These are phyloP conservation scores for Argynnis bischoffii DNA, from an alignment of 2,888 invertebrate genomes.

Conservation along the genomic window DNA sequence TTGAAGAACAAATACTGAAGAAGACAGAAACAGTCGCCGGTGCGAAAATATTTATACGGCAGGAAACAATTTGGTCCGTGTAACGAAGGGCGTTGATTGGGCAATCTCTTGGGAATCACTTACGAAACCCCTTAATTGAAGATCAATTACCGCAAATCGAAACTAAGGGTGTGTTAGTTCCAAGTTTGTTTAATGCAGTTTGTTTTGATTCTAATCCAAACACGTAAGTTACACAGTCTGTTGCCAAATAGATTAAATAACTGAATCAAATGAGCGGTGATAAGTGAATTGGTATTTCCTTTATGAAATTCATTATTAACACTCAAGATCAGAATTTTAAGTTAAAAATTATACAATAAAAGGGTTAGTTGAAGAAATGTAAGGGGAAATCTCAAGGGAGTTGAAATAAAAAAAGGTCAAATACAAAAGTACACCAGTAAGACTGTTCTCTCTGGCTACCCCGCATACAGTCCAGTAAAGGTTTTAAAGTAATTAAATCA, in stretches of 20 bases:
- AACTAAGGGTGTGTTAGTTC: constrained; percentile 47
- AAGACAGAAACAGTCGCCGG: constrained; percentile 5
- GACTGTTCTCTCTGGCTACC: too few relatives aligned
- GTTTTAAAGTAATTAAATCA: too few relatives aligned
- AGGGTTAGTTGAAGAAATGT: too few relatives aligned
- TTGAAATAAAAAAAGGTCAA: too few relatives aligned
- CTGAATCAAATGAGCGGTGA: not conserved
- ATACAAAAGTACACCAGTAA: too few relatives aligned
- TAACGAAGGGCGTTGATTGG: constrained; percentile 43
- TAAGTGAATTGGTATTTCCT: not conserved
- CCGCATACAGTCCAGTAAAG: too few relatives aligned
- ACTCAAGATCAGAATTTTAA: too few relatives aligned
- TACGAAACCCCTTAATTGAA: constrained; percentile 60
- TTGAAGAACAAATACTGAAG: constrained; percentile 2
- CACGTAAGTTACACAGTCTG: not conserved
- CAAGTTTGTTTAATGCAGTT: constrained; percentile 26
- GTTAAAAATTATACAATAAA: too few relatives aligned
- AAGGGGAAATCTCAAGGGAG: too few relatives aligned
- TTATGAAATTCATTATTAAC: not conserved
- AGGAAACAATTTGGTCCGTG: constrained; percentile 26
- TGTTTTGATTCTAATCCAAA: constrained; percentile 27
- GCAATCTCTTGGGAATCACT: constrained; percentile 54
- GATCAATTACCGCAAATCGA: constrained; percentile 66
- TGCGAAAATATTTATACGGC: constrained; percentile 20
- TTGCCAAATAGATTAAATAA: not conserved